Percentiles rank a stretch among this genome's conserved stretches.
phyloP scores from a whole-genome alignment of 23 tunicate species.

The Corella eumyota region DNA sequence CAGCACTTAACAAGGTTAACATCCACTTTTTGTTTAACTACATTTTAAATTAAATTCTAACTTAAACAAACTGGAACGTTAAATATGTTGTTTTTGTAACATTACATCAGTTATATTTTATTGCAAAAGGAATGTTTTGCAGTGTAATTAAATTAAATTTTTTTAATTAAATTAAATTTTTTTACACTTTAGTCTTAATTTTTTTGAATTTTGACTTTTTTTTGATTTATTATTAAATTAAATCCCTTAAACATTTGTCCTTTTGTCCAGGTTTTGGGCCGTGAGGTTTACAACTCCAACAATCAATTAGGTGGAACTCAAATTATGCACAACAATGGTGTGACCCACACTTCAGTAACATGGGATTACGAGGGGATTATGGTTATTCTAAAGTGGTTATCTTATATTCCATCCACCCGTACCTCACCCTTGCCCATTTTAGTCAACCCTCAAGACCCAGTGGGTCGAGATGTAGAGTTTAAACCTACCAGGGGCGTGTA shows the following conservation, averaged over 20 bases:
- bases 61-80: too few species aligned
- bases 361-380: conserved; percentile 87
- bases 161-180: too few species aligned
- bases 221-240: too few species aligned
- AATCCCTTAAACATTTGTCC: too few species aligned
- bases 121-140: too few species aligned
- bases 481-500: conserved; percentile 38
- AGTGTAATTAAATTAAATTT: too few species aligned
- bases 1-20: conserved; percentile 84
- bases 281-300: conserved; percentile 95
- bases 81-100: too few species aligned
- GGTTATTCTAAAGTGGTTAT: conserved; percentile 80
- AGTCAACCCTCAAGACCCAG: conserved; percentile 36
- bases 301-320: conserved; percentile 96
- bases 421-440: conserved; percentile 59
- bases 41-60: too few species aligned
- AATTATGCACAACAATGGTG: conserved; percentile 96
- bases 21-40: too few species aligned
- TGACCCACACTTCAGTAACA: conserved; percentile 77
- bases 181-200: too few species aligned
- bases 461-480: conserved; percentile 76
- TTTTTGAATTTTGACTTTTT: too few species aligned
- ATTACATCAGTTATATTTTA: too few species aligned
- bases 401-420: conserved; percentile 72
- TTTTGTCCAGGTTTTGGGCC: conserved; percentile 95